Evolutionary conservation across 2,797 vertebrate species (phyloP), one percentile per base, ranked within the genome.

Genomic region (Poecilia wingei): DNA sequence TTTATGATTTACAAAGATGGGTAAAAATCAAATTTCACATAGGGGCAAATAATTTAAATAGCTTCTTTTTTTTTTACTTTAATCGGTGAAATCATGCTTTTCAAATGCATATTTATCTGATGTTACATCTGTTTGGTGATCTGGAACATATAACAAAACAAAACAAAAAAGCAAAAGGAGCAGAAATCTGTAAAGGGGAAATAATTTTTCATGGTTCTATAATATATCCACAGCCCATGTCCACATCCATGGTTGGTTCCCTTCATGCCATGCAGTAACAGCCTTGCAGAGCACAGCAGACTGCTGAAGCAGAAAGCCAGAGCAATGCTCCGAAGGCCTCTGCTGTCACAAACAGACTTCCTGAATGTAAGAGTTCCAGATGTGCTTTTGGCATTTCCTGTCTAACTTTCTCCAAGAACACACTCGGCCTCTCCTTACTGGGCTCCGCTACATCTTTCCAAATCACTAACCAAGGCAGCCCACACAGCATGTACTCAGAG

Each of bases 331-430:
- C n/a, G 13, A 89, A 92, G 88, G 88, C 90, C 89, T 91, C 84
- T 14, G 78, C 90, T 94, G 95, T 95, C 95, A 94, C 90, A 88
- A 90, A 91, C 79, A 83, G 84, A 95, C 93, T 96, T 96, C 94
- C 95, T 95, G 93, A 91, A 95, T 93, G 90, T 93, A 95, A 93
- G 91, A 94, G 93, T 94, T 95, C 95, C 94, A 95, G 95, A 96
- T 95, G 95, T 95, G 93, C 93, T 93, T 93, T 93, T 91, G 94
- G 94, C 92, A 95, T 94, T 95, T 94, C 93, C 95, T 95, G 93
- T 91, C 90, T 76, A 80, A 91, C 89, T 91, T 94, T 94, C 95
- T 95, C 93, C 93, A 94, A 93, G 91, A 94, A 95, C 93, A 91
- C 87, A 88, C 84, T 93, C 91, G 85, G 88, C 90, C 87, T 93